Evolutionary conservation across 2,113 vertebrate species (phyloP), one percentile per base, ranked within the genome.

Genomic region (Struthio camelus): DNA sequence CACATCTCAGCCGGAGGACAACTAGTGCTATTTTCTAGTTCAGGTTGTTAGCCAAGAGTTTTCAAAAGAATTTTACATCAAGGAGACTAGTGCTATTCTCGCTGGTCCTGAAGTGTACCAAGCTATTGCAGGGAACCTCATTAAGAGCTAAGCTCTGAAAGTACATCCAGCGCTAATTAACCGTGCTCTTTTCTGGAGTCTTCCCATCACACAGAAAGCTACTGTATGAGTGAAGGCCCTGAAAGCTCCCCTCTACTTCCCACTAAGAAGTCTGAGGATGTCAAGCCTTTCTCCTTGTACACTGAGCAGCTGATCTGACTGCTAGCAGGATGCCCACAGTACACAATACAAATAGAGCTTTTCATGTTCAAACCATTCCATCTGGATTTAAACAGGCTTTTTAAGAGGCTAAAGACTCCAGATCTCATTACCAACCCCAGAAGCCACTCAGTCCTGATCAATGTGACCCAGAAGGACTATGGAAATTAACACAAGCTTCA

Each of bases 391-490:
- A 85, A 62, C 16, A 61, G 71, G 17, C 6, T 76, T 83, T 87
- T 73, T 79, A 73, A 67, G 62, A 75, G 22, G 46, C 42, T 69
- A 69, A 85, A 76, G 84, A 19, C 28, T 50, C 61, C n/a, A 80
- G 62, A 62, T 85, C 76, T 87, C 6, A 2, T 75, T 87, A 70
- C 42, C 38, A 75, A 46, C 48, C 40, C 40, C 54, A 89, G 62
- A 84, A 93, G 38, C 56, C 30, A 90, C 59, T 80, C 78, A 38
- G 15, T 90, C 67, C 53, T 91, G 76, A 91, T 91, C 80, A 93
- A 70, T 79, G 54, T 71, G 73, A 83, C 73, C 75, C 67, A 76
- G 67, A 80, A 87, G 75, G 15, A 51, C 72, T 71, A 64, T 6
- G 22, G 80, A 87, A 84, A 84, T 88, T 84, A 75, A 51, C 32